Conservation (phyloP, 2,888 invertebrate species). For the Cosmia trapezina region DNA sequence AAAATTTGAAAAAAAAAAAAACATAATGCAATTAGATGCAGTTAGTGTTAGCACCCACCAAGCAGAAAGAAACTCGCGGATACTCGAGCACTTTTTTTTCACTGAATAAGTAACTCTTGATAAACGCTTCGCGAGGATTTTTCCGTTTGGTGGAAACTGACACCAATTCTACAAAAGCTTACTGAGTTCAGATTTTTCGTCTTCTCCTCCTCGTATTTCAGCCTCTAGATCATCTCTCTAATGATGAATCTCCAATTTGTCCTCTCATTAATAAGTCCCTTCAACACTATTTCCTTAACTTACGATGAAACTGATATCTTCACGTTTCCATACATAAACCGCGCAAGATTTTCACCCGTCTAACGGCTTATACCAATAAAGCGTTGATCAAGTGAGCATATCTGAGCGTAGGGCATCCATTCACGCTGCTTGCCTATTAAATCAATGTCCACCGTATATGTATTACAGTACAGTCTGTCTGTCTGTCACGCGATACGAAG, state of each 20-base stretch:
- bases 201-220: neutral
- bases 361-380: constrained; percentile 65
- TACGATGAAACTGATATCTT: constrained; percentile 55
- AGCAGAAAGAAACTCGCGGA: too few relatives aligned
- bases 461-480: constrained; percentile 71
- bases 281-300: constrained; percentile 30
- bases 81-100: too few relatives aligned
- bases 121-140: too few relatives aligned
- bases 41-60: too few relatives aligned
- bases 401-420: constrained; percentile 73
- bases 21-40: too few relatives aligned
- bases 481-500: constrained; percentile 77
- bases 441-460: constrained; percentile 85
- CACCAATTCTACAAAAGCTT: too few relatives aligned
- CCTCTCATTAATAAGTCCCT: constrained; percentile 20
- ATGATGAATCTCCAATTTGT: constrained; percentile 10
- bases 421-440: constrained; percentile 79
- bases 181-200: too few relatives aligned
- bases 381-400: constrained; percentile 76
- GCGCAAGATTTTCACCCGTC: constrained; percentile 53
- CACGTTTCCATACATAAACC: constrained; percentile 36
- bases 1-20: too few relatives aligned
- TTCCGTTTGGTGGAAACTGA: too few relatives aligned
- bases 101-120: too few relatives aligned
- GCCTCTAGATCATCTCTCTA: neutral